phyloP scores from a whole-genome alignment of 2,113 vertebrate genomes.

The Polypterus senegalus region DNA sequence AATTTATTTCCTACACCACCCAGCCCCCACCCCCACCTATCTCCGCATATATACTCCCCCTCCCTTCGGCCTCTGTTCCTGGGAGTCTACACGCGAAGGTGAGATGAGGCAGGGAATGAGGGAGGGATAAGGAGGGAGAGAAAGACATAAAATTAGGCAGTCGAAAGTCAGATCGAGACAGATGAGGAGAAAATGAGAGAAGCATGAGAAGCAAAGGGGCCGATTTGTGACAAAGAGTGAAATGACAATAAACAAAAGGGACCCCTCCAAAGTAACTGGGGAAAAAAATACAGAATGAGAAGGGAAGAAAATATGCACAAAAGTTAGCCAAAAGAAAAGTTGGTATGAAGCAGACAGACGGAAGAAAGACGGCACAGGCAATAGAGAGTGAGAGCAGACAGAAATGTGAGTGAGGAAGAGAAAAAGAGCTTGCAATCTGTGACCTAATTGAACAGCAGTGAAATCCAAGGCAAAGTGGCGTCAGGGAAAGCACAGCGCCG shows the following conservation, averaged over 20 bases:
- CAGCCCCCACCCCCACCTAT: constrained; percentile 23
- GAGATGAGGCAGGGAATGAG: constrained; percentile 39
- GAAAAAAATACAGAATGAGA: no score
- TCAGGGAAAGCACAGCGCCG: constrained; percentile 36
- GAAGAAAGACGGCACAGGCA: background rate
- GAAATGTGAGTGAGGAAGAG: constrained; percentile 37
- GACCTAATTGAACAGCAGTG: constrained; percentile 62
- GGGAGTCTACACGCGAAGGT: constrained; percentile 52
- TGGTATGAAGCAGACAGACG: background rate
- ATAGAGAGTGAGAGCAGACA: constrained; percentile 28
- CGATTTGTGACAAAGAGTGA: no score
- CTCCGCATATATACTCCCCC: constrained; percentile 12
- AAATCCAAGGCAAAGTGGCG: constrained; percentile 29
- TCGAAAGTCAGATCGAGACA: constrained; percentile 27
- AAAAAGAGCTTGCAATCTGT: constrained; percentile 55
- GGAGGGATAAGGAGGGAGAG: background rate
- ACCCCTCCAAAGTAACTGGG: no score
- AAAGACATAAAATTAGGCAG: background rate
- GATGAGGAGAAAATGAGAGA: constrained; percentile 3
- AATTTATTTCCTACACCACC: constrained; percentile 68
- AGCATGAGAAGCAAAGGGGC: no score
- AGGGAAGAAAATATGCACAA: no score
- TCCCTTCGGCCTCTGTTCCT: constrained; percentile 25
- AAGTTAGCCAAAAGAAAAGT: no score
- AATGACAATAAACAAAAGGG: no score